Evolutionary conservation across 2,113 vertebrate species (phyloP).

Genomic region (Oryzias woworae): DNA sequence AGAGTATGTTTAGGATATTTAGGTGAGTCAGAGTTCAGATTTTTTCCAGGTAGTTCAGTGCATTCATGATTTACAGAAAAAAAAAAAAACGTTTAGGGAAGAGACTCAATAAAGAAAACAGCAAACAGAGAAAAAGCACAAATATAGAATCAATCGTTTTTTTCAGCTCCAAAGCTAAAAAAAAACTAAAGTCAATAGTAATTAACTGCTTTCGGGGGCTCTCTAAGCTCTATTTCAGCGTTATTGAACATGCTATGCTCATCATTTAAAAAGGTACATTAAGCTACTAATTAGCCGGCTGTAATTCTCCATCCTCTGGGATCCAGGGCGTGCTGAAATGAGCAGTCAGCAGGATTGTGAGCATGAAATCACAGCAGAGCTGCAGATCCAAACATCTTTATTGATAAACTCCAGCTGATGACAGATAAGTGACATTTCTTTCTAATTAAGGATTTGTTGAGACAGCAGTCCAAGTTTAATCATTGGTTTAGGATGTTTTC

Average conservation of each 20-base stretch:
- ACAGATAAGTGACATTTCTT: too few relatives aligned
- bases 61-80: too few relatives aligned
- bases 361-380: background rate
- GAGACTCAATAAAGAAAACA: background rate
- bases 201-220: slow-evolving; percentile 5
- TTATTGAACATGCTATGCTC: slow-evolving; percentile 40
- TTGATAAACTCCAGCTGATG: too few relatives aligned
- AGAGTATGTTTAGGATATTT: too few relatives aligned
- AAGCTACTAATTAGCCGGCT: slow-evolving; percentile 49
- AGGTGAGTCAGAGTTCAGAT: too few relatives aligned
- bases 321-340: slow-evolving; percentile 12
- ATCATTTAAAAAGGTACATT: slow-evolving; percentile 47
- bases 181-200: slow-evolving; percentile 18
- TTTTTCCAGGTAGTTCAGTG: too few relatives aligned
- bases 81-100: too few relatives aligned
- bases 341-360: slow-evolving; percentile 24
- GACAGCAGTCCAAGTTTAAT: too few relatives aligned
- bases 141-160: background rate
- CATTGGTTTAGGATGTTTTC: too few relatives aligned
- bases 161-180: slow-evolving; percentile 11
- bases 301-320: slow-evolving; percentile 36
- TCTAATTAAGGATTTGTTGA: too few relatives aligned
- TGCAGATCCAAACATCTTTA: background rate
- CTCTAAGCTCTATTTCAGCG: slow-evolving; percentile 23
- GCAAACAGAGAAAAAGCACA: background rate